These are phyloP conservation scores for Danio albolineatus DNA, from an alignment of 2,797 vertebrate species.

Conservation along the genomic window DNA sequence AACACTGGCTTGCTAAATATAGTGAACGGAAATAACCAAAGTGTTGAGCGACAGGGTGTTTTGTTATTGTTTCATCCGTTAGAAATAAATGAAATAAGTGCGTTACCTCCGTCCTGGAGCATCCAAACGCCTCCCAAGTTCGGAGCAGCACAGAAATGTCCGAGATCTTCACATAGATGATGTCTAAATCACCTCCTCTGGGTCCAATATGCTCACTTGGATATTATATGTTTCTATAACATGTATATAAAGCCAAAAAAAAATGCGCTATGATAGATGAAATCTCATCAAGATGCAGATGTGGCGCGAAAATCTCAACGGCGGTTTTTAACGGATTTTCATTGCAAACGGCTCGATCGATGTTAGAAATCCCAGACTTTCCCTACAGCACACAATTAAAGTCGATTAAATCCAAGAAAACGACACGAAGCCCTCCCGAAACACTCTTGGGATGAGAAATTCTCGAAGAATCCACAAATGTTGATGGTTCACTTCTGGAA, in stretches of 20 bases:
- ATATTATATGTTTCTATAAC: neutral
- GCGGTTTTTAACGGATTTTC: neutral
- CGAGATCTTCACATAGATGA: conserved; percentile 15
- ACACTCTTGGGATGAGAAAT: neutral
- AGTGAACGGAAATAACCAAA: neutral
- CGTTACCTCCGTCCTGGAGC: conserved; percentile 49
- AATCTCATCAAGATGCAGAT: conserved; percentile 14
- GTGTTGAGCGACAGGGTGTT: neutral
- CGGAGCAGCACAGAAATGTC: conserved; percentile 31
- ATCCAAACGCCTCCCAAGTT: conserved; percentile 47
- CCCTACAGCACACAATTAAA: neutral
- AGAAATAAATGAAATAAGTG: conserved; percentile 2
- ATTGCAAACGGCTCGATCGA: conserved; percentile 1
- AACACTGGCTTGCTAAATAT: neutral
- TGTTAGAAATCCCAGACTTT: neutral
- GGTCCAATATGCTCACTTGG: neutral
- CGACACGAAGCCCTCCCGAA: neutral
- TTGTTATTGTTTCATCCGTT: neutral
- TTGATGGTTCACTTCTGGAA: conserved; percentile 7
- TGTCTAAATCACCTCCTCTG: conserved; percentile 27
- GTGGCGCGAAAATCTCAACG: neutral
- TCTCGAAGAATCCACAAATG: conserved; percentile 14
- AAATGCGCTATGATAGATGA: neutral
- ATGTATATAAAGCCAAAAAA: neutral
- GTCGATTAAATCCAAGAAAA: conserved; percentile 8